Conservation (phyloP, 2,888 invertebrate species). For the Abrostola triplasia region DNA sequence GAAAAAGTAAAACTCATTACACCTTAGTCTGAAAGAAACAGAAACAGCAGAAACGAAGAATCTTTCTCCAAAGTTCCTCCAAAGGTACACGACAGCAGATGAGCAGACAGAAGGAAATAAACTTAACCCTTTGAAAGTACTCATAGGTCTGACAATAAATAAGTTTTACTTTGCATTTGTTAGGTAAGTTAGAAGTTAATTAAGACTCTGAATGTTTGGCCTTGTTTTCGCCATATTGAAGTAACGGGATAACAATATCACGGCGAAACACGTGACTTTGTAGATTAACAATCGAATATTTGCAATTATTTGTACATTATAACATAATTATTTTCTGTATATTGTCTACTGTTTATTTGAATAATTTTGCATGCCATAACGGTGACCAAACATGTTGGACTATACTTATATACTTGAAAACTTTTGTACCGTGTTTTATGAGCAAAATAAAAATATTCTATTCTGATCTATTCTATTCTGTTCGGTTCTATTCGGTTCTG, state of each 20-base stretch:
- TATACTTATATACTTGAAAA: too few species aligned
- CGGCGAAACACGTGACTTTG: neutral
- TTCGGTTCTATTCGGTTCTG: too few species aligned
- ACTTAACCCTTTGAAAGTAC: neutral
- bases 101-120: neutral
- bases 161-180: neutral
- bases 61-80: neutral
- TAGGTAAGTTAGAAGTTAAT: neutral
- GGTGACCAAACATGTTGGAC: too few species aligned
- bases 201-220: neutral
- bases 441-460: too few species aligned
- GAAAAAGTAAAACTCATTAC: too few species aligned
- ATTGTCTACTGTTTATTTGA: too few species aligned
- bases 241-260: neutral
- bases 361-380: too few species aligned
- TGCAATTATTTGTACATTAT: neutral
- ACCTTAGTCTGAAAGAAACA: too few species aligned
- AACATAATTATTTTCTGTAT: too few species aligned
- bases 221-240: neutral
- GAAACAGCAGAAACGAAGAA: neutral
- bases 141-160: conserved; percentile 1
- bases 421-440: too few species aligned
- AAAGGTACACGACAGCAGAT: neutral
- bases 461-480: too few species aligned
- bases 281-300: neutral